Conservation (phyloP, 2,113 vertebrate genomes). For the Nannospalax galili region DNA sequence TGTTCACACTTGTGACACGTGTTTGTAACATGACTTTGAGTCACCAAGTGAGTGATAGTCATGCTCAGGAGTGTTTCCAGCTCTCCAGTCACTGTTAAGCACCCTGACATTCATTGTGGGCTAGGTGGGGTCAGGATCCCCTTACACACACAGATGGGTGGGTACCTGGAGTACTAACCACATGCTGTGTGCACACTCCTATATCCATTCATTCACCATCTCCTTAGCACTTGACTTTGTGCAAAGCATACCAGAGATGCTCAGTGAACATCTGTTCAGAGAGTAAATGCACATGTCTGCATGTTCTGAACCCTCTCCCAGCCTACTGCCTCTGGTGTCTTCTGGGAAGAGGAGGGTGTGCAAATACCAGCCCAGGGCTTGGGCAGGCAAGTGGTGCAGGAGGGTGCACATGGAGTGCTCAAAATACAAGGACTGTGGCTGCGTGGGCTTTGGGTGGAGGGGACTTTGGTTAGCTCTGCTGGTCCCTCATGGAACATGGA, state of each 20-base stretch:
- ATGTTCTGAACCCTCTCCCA: neutral
- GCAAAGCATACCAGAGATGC: too few relatives aligned
- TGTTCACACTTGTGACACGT: neutral
- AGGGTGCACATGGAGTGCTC: rapidly evolving
- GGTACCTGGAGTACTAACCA: neutral
- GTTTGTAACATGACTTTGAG: neutral
- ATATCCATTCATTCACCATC: neutral
- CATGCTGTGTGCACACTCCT: neutral
- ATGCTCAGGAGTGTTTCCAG: neutral
- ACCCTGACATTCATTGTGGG: neutral
- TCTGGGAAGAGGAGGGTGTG: neutral
- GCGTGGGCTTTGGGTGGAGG: neutral
- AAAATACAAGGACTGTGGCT: neutral
- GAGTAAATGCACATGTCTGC: neutral
- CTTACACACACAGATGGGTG: neutral
- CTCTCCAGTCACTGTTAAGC: neutral
- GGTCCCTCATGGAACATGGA: neutral
- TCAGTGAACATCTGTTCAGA: neutral
- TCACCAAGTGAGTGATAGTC: neutral
- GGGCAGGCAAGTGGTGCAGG: too few relatives aligned
- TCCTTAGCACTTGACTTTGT: neutral
- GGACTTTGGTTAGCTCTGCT: neutral
- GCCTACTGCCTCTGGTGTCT: rapidly evolving
- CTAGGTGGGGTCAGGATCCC: neutral
- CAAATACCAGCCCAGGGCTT: neutral